Evolutionary conservation across 2,888 invertebrate species (phyloP).

Genomic region (Drosophila aldrichi): DNA sequence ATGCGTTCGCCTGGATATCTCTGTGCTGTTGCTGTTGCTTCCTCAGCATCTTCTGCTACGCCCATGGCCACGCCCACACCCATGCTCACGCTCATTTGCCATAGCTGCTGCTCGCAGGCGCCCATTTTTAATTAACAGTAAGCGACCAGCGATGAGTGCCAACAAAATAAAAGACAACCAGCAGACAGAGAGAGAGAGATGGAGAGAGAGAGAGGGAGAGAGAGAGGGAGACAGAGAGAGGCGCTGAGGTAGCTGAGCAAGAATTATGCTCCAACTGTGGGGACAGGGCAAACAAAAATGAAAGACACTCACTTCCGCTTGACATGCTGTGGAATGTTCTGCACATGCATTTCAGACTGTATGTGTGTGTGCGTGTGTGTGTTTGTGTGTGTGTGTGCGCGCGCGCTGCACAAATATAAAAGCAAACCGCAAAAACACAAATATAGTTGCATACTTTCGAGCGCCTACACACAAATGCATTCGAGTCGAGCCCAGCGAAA

Average conservation of each 20-base stretch:
- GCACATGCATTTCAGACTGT: slow-evolving; percentile 71
- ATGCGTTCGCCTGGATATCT: slow-evolving; percentile 53
- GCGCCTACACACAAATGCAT: slow-evolving; percentile 71
- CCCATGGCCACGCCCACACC: not conserved
- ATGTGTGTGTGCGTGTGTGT: slow-evolving; percentile 7
- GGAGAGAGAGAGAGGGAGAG: not conserved
- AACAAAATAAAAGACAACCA: slow-evolving; percentile 64
- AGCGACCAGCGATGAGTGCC: slow-evolving; percentile 67
- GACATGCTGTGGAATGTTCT: slow-evolving; percentile 76
- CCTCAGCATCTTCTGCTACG: slow-evolving; percentile 8
- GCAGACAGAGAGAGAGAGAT: not conserved
- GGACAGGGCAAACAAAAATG: slow-evolving; percentile 75
- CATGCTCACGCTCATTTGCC: slow-evolving; percentile 23
- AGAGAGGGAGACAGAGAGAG: not conserved
- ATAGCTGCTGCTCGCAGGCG: slow-evolving; percentile 56
- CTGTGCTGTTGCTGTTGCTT: slow-evolving; percentile 12
- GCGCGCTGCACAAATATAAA: slow-evolving; percentile 70
- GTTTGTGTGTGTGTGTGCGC: slow-evolving; percentile 17
- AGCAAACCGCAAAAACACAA: slow-evolving; percentile 75
- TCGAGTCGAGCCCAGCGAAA: slow-evolving; percentile 40
- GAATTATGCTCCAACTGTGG: slow-evolving; percentile 21
- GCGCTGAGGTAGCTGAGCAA: slow-evolving; percentile 42
- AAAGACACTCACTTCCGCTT: slow-evolving; percentile 81
- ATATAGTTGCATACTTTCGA: slow-evolving; percentile 74
- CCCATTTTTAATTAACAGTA: slow-evolving; percentile 80